These are phyloP conservation scores for Mormyrus hasselquistii DNA, from an alignment of 2,797 vertebrate genomes.

Conservation along the genomic window DNA sequence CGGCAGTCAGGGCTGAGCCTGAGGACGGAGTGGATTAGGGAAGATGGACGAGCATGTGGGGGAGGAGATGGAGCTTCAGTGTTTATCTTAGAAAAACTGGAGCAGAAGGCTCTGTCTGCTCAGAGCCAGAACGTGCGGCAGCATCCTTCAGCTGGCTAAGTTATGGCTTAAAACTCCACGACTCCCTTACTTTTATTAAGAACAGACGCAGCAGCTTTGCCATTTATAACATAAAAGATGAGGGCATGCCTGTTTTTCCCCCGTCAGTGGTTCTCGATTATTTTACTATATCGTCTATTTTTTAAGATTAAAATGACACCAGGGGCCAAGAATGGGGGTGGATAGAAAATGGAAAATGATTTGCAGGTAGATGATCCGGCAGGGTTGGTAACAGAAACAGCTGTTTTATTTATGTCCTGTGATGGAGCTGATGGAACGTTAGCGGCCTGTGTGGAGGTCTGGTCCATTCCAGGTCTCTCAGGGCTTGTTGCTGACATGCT, in stretches of 20 bases:
- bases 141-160: background rate
- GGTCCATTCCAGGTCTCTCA: background rate
- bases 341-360: background rate
- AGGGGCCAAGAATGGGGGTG: background rate
- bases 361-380: background rate
- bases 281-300: background rate
- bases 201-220: background rate
- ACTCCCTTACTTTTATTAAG: background rate
- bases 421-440: background rate
- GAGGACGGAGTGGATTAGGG: constrained; percentile 31
- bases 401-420: background rate
- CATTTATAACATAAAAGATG: background rate
- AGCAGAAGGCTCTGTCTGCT: background rate
- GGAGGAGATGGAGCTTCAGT: background rate
- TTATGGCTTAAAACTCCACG: background rate
- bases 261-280: background rate
- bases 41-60: constrained; percentile 34
- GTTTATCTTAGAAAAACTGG: constrained; percentile 3
- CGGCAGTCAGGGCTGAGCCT: constrained; percentile 44
- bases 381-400: background rate
- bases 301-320: background rate
- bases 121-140: background rate
- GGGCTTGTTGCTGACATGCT: background rate
- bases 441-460: background rate
- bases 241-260: background rate